phyloP scores from a whole-genome alignment of 2,113 vertebrate genomes.

The Helogale parvula region DNA sequence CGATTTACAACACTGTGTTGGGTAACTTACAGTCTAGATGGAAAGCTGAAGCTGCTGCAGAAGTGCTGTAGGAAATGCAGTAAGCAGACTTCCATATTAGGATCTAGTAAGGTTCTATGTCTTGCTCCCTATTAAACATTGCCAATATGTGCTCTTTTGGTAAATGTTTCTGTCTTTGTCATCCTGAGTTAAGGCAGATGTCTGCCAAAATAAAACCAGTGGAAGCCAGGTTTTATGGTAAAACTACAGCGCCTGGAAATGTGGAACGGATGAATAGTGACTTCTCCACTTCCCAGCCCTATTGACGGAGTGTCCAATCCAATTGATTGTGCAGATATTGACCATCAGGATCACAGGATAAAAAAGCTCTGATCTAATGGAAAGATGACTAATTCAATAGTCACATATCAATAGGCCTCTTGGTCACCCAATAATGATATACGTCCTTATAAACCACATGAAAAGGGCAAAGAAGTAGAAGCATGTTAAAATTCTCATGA shows the following conservation, averaged over 20 bases:
- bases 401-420: constrained; percentile 1
- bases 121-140: neutral
- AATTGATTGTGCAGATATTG: constrained; percentile 41
- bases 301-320: neutral
- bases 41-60: neutral
- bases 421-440: neutral
- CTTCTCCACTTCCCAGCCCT: neutral
- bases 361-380: constrained; percentile 20
- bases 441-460: constrained; percentile 26
- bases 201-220: neutral
- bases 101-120: neutral
- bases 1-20: neutral
- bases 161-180: constrained; percentile 2
- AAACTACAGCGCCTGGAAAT: constrained; percentile 2
- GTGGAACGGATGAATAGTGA: neutral
- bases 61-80: neutral
- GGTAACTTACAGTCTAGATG: neutral
- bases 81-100: neutral
- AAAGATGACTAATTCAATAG: constrained; percentile 34
- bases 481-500: neutral
- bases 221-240: neutral
- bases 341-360: neutral
- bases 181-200: neutral
- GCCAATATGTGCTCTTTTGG: neutral
- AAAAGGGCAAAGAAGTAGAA: neutral